Percentiles rank a stretch among this genome's conserved stretches.
Evolutionary conservation across 2,888 invertebrate genomes (phyloP).

Genomic region (Yponomeuta malinellus): DNA sequence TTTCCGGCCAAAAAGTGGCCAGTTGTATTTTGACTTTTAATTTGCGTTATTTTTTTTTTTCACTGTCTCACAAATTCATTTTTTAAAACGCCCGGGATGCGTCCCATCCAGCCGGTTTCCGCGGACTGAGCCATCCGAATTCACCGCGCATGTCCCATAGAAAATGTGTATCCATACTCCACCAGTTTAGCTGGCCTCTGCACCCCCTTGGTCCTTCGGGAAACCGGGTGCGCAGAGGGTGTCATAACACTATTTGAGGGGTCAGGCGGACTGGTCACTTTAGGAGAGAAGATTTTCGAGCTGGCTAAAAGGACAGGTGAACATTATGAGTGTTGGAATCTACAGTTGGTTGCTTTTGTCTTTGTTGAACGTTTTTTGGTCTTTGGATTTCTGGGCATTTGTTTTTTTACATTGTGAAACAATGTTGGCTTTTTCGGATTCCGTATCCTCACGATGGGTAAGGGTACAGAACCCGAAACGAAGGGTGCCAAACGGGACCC

Average conservation of each 20-base stretch:
- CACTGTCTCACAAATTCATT: constrained; percentile 9
- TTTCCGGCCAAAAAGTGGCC: neutral
- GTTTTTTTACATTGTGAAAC: no score
- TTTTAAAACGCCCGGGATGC: constrained; percentile 26
- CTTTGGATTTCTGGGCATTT: no score
- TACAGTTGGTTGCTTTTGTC: constrained; percentile 58
- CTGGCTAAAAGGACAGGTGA: constrained; percentile 29
- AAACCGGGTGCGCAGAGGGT: constrained; percentile 19
- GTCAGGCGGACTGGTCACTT: constrained; percentile 32
- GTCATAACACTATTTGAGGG: constrained; percentile 21
- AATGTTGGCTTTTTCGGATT: no score
- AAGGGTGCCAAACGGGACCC: no score
- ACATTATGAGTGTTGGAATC: constrained; percentile 34
- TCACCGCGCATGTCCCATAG: constrained; percentile 52
- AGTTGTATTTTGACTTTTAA: neutral
- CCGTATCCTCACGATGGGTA: no score
- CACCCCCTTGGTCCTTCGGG: constrained; percentile 22
- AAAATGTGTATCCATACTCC: constrained; percentile 36
- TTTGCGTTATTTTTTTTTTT: constrained; percentile 12
- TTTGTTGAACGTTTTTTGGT: constrained; percentile 18
- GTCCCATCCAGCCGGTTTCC: constrained; percentile 39
- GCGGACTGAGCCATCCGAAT: constrained; percentile 38
- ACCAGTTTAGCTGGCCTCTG: constrained; percentile 36
- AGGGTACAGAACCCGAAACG: no score
- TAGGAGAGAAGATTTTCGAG: constrained; percentile 27